A percentile compares a stretch with the other conserved stretches of the same genome.
These are phyloP conservation scores for Drosophila barbarae DNA, from an alignment of 2,888 invertebrate genomes.

Conservation along the genomic window DNA sequence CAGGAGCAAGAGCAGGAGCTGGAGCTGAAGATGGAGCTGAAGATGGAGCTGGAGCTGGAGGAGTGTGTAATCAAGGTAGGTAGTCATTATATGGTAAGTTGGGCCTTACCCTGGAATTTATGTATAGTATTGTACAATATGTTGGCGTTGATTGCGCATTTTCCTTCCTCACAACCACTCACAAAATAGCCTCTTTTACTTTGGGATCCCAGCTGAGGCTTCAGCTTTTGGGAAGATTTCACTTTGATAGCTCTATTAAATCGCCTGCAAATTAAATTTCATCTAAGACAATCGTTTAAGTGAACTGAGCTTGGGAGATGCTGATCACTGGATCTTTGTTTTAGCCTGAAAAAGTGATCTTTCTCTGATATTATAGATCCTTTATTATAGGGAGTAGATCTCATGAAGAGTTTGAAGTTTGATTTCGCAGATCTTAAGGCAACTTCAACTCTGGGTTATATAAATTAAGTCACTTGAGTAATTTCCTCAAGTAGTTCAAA, in stretches of 20 bases:
- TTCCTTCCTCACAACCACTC: not conserved
- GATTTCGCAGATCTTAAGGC: not conserved
- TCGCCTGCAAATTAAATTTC: constrained; percentile 23
- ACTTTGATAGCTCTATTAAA: constrained; percentile 66
- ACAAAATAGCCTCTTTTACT: not conserved
- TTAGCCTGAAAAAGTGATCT: too few species aligned
- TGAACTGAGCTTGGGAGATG: not conserved
- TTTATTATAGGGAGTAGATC: not conserved
- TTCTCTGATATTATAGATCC: not conserved
- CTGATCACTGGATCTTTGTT: too few species aligned
- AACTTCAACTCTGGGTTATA: not conserved
- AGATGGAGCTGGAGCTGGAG: constrained; percentile 17
- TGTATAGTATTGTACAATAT: constrained; percentile 54
- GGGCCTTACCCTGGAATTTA: constrained; percentile 59
- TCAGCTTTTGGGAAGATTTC: constrained; percentile 23
- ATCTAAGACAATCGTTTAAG: constrained; percentile 28
- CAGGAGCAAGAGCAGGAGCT: not conserved
- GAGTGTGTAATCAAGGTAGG: constrained; percentile 71
- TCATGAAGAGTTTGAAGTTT: not conserved
- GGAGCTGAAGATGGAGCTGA: constrained; percentile 5
- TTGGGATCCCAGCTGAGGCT: not conserved
- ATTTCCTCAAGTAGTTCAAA: not conserved
- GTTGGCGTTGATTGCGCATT: constrained; percentile 45
- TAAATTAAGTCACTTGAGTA: not conserved
- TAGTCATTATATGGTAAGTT: constrained; percentile 71